Conservation (phyloP, 2,888 invertebrate genomes). For the Linnaemya vulpina region DNA sequence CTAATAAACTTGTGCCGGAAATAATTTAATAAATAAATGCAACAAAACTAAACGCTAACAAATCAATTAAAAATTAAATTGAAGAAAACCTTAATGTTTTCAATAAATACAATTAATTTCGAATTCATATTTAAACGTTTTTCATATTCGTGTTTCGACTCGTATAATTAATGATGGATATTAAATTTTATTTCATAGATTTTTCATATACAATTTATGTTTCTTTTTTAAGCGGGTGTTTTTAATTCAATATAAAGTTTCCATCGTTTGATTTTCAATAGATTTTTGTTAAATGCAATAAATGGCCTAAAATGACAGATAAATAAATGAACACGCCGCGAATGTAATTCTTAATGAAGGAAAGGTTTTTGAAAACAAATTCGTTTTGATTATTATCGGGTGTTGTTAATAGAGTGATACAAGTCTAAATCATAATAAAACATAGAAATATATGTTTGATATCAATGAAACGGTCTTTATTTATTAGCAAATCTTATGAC, state of each 20-base stretch:
- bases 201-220: not conserved
- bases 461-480: no score
- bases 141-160: constrained; percentile 3
- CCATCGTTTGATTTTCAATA: constrained; percentile 2
- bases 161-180: constrained; percentile 20
- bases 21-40: not conserved
- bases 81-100: constrained; percentile 14
- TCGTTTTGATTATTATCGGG: constrained; percentile 18
- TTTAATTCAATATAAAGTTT: constrained; percentile 6
- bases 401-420: no score
- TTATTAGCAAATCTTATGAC: no score
- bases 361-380: constrained; percentile 43
- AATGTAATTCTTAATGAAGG: constrained; percentile 27
- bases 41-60: not conserved
- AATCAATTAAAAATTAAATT: not conserved
- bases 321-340: not conserved
- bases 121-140: not conserved
- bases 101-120: constrained; percentile 47
- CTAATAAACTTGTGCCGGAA: constrained; percentile 15
- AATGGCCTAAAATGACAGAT: constrained; percentile 33
- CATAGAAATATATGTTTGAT: no score
- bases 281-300: constrained; percentile 21
- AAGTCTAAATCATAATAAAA: no score
- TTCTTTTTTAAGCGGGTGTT: constrained; percentile 53
- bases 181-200: constrained; percentile 5